These are phyloP conservation scores for Branchellion lobata DNA, from an alignment of 2,888 invertebrate species.

Conservation along the genomic window DNA sequence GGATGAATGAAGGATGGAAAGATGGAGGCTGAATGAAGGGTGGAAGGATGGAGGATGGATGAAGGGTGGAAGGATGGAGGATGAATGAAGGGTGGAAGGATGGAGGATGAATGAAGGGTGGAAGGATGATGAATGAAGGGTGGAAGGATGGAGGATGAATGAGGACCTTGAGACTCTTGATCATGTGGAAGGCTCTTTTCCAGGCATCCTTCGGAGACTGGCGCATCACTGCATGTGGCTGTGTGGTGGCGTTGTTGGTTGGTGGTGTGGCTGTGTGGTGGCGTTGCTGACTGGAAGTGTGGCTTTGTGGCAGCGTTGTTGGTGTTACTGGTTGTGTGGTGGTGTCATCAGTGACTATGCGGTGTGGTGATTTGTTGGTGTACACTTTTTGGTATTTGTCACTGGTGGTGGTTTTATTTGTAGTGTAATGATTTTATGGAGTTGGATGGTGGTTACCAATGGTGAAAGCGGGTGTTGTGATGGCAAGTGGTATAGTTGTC, in stretches of 20 bases:
- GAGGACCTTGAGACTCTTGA: constrained; percentile 51
- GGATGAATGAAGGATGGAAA: not conserved
- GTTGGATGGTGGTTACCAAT: too few relatives aligned
- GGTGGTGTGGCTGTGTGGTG: constrained; percentile 27
- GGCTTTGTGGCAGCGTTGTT: constrained; percentile 17
- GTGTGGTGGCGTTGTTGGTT: not conserved
- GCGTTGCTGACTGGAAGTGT: constrained; percentile 11
- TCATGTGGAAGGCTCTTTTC: constrained; percentile 49
- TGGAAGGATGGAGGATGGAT: too few relatives aligned
- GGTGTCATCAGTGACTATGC: too few relatives aligned
- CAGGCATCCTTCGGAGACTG: constrained; percentile 46
- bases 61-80: not conserved
- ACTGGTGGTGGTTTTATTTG: too few relatives aligned
- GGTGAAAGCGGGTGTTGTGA: too few relatives aligned
- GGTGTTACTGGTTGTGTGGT: too few relatives aligned
- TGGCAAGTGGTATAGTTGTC: too few relatives aligned
- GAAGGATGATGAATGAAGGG: not conserved
- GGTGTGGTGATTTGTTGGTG: too few relatives aligned
- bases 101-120: not conserved
- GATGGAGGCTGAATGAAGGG: not conserved
- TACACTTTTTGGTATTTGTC: too few relatives aligned
- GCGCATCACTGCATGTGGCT: constrained; percentile 1
- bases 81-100: not conserved
- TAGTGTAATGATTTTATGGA: too few relatives aligned
- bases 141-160: not conserved